phyloP scores from a whole-genome alignment of 37 sponge, comb jelly and placozoan species.

The Cladorhizidae sp. region DNA sequence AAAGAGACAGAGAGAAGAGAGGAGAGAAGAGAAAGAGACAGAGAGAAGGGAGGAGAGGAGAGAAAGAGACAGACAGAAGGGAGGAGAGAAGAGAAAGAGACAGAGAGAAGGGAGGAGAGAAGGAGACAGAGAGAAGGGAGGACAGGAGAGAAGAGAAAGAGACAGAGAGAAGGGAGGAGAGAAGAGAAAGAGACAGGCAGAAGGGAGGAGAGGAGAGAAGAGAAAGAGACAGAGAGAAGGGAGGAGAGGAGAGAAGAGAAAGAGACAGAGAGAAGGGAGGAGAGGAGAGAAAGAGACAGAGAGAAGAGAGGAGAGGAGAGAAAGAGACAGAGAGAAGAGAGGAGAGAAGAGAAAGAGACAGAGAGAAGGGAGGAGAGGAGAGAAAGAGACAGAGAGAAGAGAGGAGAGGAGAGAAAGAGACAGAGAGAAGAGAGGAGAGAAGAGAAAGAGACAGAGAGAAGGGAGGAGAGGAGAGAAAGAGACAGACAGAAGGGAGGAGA shows the following conservation, averaged over 20 bases:
- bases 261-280: constrained; percentile 16
- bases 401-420: background rate
- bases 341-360: background rate
- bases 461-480: background rate
- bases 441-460: background rate
- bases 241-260: constrained; percentile 7
- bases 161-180: too few relatives aligned
- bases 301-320: background rate
- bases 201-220: background rate
- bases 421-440: background rate
- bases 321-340: background rate
- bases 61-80: too few relatives aligned
- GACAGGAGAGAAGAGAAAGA: too few relatives aligned
- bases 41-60: background rate
- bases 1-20: too few relatives aligned
- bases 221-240: background rate
- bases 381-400: background rate
- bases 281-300: background rate
- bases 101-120: too few relatives aligned
- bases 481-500: too few relatives aligned
- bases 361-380: background rate
- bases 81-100: too few relatives aligned
- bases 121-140: too few relatives aligned
- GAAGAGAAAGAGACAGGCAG: too few relatives aligned
- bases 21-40: too few relatives aligned